A percentile compares a stretch with the other conserved stretches of the same genome.
phyloP scores from a whole-genome alignment of 2,797 vertebrate genomes.

The Amphiprion clarkii region DNA sequence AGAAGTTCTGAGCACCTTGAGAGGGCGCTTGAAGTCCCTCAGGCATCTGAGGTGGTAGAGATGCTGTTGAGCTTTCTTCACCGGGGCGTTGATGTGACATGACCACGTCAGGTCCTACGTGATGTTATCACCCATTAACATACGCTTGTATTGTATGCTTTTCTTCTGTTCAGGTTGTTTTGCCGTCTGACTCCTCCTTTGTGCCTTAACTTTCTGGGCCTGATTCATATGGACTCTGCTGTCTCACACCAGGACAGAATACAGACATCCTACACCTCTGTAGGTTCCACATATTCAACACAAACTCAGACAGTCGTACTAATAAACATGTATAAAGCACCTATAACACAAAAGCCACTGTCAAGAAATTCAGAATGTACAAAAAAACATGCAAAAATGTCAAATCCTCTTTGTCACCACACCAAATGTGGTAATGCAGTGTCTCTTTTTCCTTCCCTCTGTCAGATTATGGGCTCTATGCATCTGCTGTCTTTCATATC shows the following conservation, averaged over 20 bases:
- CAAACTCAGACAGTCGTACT: not conserved
- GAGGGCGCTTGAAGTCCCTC: too few relatives aligned
- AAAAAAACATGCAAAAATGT: not conserved
- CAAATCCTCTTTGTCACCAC: not conserved
- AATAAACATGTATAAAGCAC: not conserved
- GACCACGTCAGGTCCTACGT: too few relatives aligned
- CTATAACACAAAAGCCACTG: not conserved
- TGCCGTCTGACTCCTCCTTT: constrained; percentile 95
- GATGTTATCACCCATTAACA: not conserved
- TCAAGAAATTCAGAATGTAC: not conserved
- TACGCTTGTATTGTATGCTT: constrained; percentile 2
- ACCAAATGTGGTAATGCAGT: not conserved
- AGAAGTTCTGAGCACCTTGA: too few relatives aligned
- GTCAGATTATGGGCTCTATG: constrained; percentile 97
- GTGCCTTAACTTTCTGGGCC: constrained; percentile 97
- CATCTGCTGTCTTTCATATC: constrained; percentile 93
- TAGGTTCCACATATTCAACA: constrained; percentile 77
- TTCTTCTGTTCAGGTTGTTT: constrained; percentile 87
- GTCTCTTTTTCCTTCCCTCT: constrained; percentile 40
- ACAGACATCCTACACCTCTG: constrained; percentile 95
- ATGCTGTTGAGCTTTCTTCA: too few relatives aligned
- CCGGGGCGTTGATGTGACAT: too few relatives aligned
- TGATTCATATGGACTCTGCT: constrained; percentile 96
- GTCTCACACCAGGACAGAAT: constrained; percentile 91
- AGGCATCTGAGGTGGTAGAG: too few relatives aligned